Conservation (phyloP, 2,797 vertebrate genomes). For the Threskiornis aethiopicus region DNA sequence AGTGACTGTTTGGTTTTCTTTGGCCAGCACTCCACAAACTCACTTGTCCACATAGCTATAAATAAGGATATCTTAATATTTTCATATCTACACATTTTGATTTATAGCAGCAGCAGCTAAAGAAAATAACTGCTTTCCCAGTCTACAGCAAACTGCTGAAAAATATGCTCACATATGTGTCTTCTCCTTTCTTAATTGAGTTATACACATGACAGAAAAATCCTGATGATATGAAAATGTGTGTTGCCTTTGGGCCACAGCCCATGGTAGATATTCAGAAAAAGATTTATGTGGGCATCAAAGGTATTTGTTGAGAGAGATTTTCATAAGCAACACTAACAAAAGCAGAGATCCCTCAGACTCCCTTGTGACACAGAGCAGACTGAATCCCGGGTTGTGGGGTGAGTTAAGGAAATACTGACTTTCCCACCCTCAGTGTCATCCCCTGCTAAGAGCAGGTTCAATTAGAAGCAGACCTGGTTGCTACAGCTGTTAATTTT, state of each 20-base stretch:
- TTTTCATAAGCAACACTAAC: background rate
- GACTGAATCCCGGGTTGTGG: background rate
- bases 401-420: background rate
- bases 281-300: background rate
- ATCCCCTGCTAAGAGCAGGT: background rate
- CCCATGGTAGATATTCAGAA: background rate
- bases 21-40: background rate
- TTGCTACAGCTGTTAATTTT: background rate
- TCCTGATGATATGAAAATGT: background rate
- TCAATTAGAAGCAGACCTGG: background rate
- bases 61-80: constrained; percentile 20
- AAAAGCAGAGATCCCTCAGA: background rate
- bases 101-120: constrained; percentile 31
- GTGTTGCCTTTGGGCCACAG: background rate
- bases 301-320: background rate
- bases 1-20: background rate
- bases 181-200: background rate
- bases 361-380: background rate
- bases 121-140: constrained; percentile 13
- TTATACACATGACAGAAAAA: background rate
- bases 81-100: constrained; percentile 9
- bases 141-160: background rate
- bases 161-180: background rate
- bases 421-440: background rate
- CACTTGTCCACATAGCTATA: background rate